phyloP scores from a whole-genome alignment of 2,888 invertebrate genomes.

The Hermodice carunculata region DNA sequence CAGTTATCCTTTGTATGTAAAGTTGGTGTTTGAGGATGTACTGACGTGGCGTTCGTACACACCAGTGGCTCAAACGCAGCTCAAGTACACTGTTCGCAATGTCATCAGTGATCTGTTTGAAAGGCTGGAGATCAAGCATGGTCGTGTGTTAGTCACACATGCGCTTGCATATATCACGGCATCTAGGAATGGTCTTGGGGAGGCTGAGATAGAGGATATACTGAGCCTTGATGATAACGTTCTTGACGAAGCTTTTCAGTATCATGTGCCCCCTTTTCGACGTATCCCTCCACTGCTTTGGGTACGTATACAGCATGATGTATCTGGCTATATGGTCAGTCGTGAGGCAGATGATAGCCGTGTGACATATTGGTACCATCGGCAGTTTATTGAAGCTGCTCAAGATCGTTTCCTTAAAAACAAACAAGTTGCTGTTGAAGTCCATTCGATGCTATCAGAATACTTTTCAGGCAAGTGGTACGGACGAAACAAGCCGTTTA shows the following conservation, averaged over 20 bases:
- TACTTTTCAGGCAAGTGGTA: conserved; percentile 58
- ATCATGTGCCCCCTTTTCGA: conserved; percentile 29
- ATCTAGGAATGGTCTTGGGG: conserved; percentile 52
- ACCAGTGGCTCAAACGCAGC: conserved; percentile 8
- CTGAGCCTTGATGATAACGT: conserved; percentile 58
- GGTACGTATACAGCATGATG: conserved; percentile 27
- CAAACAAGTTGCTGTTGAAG: background rate
- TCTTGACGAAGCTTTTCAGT: conserved; percentile 48
- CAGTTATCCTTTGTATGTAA: conserved; percentile 52
- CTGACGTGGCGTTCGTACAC: conserved; percentile 50
- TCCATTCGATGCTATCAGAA: conserved; percentile 52
- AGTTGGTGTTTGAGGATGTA: conserved; percentile 51
- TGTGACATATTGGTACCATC: conserved; percentile 35
- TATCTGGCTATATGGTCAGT: conserved; percentile 35
- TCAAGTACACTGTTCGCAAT: conserved; percentile 37
- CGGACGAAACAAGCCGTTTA: conserved; percentile 48
- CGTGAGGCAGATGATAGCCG: conserved; percentile 30
- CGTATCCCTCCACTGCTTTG: conserved; percentile 29
- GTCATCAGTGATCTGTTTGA: conserved; percentile 48
- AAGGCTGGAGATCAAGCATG: conserved; percentile 50
- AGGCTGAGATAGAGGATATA: conserved; percentile 58
- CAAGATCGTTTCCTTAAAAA: conserved; percentile 8
- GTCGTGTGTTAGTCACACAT: conserved; percentile 46
- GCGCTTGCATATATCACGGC: conserved; percentile 56
- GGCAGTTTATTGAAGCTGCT: conserved; percentile 35